Evolutionary conservation across 37 sponge, comb jelly and placozoan species (phyloP).

Genomic region (Crambe crambe): DNA sequence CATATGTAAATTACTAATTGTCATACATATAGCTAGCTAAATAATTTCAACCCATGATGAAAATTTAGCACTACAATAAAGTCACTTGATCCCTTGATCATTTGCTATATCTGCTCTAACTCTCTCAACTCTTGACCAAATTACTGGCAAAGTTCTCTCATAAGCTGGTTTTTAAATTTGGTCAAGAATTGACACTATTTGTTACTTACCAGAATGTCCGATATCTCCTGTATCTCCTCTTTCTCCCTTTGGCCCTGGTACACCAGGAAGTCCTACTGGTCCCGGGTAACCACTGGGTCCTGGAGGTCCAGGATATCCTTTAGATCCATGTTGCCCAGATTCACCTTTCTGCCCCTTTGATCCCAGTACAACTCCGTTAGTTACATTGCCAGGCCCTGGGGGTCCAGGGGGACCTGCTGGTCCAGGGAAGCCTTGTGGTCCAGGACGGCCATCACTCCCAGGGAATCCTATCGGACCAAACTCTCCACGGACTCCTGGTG

Average conservation of each 20-base stretch:
- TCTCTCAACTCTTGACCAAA: too few relatives aligned
- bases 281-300: neutral
- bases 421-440: slow-evolving; percentile 2
- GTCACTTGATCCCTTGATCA: too few relatives aligned
- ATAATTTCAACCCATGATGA: too few relatives aligned
- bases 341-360: slow-evolving; percentile 1
- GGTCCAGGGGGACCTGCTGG: neutral
- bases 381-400: too few relatives aligned
- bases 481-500: neutral
- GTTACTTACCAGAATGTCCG: neutral
- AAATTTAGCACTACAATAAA: too few relatives aligned
- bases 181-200: too few relatives aligned
- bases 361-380: too few relatives aligned
- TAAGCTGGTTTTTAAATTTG: too few relatives aligned
- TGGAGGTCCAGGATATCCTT: neutral
- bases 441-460: neutral
- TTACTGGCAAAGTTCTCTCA: too few relatives aligned
- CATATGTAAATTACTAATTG: too few relatives aligned
- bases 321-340: neutral
- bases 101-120: too few relatives aligned
- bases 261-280: neutral
- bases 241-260: neutral
- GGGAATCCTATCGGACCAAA: neutral
- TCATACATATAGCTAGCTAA: too few relatives aligned
- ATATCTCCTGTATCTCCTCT: neutral